Evolutionary conservation across 2,888 invertebrate genomes (phyloP).

Genomic region (Dryocosmus kuriphilus): DNA sequence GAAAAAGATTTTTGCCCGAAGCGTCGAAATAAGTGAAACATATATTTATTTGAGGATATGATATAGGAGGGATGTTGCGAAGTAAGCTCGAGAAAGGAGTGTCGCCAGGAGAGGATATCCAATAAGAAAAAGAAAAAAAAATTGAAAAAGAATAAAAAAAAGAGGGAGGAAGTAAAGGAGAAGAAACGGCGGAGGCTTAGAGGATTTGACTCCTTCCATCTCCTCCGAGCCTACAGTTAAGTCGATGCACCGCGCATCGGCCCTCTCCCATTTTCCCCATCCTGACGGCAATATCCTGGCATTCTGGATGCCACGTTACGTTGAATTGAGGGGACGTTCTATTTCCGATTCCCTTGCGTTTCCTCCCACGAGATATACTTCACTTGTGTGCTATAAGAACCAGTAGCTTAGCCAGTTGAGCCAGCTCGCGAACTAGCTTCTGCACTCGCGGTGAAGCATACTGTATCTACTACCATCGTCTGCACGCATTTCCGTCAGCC

Average conservation of each 20-base stretch:
- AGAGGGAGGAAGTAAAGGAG: neutral
- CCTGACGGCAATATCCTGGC: conserved; percentile 32
- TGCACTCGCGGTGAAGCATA: conserved; percentile 14
- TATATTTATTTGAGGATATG: neutral
- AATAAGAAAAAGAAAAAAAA: neutral
- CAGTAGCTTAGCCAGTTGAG: conserved; percentile 29
- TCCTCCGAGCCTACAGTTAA: conserved; percentile 32
- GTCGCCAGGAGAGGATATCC: neutral
- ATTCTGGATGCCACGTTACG: conserved; percentile 10
- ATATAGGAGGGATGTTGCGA: neutral
- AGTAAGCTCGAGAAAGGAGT: conserved; percentile 9
- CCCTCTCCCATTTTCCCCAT: conserved; percentile 17
- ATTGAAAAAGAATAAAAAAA: neutral
- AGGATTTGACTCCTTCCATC: conserved; percentile 22
- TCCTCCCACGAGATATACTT: conserved; percentile 11
- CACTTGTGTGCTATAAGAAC: conserved; percentile 11
- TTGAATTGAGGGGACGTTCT: conserved; percentile 31
- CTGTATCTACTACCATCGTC: neutral
- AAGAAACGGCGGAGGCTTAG: conserved; percentile 26
- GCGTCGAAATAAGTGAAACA: neutral
- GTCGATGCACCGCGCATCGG: conserved; percentile 17
- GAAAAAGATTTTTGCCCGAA: conserved; percentile 9
- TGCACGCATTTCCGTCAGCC: conserved; percentile 18
- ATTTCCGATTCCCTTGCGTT: conserved; percentile 25
- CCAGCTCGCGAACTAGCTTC: conserved; percentile 33